Evolutionary conservation across 2,797 vertebrate genomes (phyloP).

Genomic region (Cetoscarus ocellatus): DNA sequence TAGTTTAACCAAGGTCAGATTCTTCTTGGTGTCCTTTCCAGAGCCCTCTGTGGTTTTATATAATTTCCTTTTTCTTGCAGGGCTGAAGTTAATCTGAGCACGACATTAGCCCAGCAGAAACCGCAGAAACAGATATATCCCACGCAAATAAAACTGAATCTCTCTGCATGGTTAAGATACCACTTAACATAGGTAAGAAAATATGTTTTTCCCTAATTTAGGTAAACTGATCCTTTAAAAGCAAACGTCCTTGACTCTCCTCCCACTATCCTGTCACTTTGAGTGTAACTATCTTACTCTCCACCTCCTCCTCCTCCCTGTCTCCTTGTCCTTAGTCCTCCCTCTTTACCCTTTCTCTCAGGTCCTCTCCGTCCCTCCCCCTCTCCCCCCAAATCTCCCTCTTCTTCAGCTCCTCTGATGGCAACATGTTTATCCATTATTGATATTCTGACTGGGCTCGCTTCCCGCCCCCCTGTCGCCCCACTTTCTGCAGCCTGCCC

Average conservation of each 20-base stretch:
- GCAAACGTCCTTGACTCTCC: conserved; percentile 9
- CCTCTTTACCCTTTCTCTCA: conserved; percentile 44
- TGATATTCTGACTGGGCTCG: conserved; percentile 79
- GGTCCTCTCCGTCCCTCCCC: conserved; percentile 24
- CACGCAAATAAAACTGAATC: background rate
- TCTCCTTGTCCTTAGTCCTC: conserved; percentile 45
- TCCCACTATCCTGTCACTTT: conserved; percentile 1
- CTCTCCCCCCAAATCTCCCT: conserved; percentile 36
- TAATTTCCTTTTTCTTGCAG: background rate
- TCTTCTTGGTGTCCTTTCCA: background rate
- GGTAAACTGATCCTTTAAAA: conserved; percentile 30
- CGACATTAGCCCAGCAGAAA: background rate
- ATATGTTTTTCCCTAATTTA: conserved; percentile 15
- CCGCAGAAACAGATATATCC: background rate
- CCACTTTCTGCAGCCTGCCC: conserved; percentile 80
- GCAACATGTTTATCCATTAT: conserved; percentile 82
- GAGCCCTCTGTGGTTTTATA: background rate
- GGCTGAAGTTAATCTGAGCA: background rate
- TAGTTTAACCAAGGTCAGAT: background rate
- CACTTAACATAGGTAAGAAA: conserved; percentile 11
- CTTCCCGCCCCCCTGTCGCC: conserved; percentile 73
- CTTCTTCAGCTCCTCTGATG: conserved; percentile 68
- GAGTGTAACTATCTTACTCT: background rate
- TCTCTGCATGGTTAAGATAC: background rate
- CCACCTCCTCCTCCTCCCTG: conserved; percentile 17